Conservation (phyloP, 2,888 invertebrate genomes). For the Leptopilina drosophilae region DNA sequence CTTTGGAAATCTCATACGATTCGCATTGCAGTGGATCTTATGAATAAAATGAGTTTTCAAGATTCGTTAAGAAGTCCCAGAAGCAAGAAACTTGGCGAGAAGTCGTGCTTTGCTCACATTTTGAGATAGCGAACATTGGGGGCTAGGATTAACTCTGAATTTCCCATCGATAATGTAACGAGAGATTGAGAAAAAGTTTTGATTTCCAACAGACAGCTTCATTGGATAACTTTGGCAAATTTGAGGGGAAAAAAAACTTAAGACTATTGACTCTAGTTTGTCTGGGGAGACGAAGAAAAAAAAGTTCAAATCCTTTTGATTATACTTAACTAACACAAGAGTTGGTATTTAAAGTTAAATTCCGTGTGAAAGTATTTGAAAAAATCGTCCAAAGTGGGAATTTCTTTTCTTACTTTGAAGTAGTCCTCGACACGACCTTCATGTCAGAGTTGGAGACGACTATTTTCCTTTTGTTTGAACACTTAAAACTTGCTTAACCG, state of each 20-base stretch:
- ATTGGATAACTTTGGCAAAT: neutral
- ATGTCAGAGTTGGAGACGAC: slow-evolving; percentile 8
- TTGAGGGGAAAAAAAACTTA: neutral
- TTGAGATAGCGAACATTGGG: slow-evolving; percentile 25
- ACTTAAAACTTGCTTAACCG: slow-evolving; percentile 27
- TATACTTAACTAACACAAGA: too few relatives aligned
- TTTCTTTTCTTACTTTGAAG: neutral
- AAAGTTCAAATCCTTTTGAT: neutral
- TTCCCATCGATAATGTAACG: slow-evolving; percentile 30
- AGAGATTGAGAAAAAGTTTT: neutral
- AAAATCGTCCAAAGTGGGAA: too few relatives aligned
- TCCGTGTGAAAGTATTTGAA: neutral
- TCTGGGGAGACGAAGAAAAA: neutral
- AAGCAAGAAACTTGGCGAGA: neutral
- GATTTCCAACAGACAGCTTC: neutral
- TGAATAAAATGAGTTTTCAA: slow-evolving; percentile 37
- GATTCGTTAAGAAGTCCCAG: slow-evolving; percentile 36
- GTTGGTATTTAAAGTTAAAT: neutral
- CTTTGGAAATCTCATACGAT: slow-evolving; percentile 26
- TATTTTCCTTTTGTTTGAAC: slow-evolving; percentile 18
- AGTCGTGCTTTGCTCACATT: slow-evolving; percentile 21
- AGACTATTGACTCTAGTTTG: neutral
- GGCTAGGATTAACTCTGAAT: slow-evolving; percentile 22
- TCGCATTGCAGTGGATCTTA: slow-evolving; percentile 18
- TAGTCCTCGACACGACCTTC: slow-evolving; percentile 16